phyloP scores from a whole-genome alignment of 2,113 vertebrate genomes.

The Leptobrachium leishanense region DNA sequence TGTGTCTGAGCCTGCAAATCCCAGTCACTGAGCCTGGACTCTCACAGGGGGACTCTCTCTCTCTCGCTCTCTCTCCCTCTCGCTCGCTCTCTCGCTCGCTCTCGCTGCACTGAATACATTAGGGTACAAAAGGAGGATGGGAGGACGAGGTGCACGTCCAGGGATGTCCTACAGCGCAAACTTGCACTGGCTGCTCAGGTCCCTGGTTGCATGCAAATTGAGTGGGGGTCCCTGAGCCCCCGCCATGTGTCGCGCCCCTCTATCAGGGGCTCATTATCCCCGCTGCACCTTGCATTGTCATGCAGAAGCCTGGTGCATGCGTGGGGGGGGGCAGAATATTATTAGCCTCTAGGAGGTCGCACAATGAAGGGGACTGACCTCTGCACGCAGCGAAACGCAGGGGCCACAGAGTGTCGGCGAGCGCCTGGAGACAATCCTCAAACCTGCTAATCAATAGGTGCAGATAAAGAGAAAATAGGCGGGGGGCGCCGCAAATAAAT shows the following conservation, averaged over 20 bases:
- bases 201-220: too few relatives aligned
- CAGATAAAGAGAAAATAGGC: slow-evolving; percentile 18
- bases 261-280: too few relatives aligned
- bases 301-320: not conserved
- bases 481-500: slow-evolving; percentile 12
- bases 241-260: too few relatives aligned
- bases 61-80: slow-evolving; percentile 61
- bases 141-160: slow-evolving; percentile 75
- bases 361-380: not conserved
- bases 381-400: not conserved
- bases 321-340: not conserved
- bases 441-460: slow-evolving; percentile 19
- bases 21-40: slow-evolving; percentile 84
- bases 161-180: slow-evolving; percentile 37
- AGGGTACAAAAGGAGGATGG: slow-evolving; percentile 78
- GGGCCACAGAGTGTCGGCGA: not conserved
- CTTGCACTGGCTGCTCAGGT: not conserved
- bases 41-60: slow-evolving; percentile 69
- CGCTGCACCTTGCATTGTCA: not conserved
- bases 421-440: slow-evolving; percentile 1
- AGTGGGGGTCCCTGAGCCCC: not conserved
- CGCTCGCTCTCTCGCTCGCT: slow-evolving; percentile 63
- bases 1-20: slow-evolving; percentile 82
- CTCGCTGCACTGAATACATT: slow-evolving; percentile 80
- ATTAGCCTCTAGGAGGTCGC: not conserved